A percentile compares a stretch with the other conserved stretches of the same genome.
Conservation (phyloP, 2,113 vertebrate species). For the Bubalus kerabau region DNA sequence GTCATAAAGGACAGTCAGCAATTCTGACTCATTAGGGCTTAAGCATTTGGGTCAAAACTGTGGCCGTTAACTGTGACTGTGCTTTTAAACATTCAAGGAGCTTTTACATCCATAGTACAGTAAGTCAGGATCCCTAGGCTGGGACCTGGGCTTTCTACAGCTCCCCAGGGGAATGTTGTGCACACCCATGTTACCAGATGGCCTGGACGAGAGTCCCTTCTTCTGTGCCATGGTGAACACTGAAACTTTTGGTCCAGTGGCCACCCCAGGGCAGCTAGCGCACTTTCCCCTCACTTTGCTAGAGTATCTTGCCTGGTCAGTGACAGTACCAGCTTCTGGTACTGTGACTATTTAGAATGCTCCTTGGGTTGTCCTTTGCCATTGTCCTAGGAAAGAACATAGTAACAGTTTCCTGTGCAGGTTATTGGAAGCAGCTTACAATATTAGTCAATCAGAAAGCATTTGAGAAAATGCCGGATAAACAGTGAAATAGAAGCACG, state of each 20-base stretch:
- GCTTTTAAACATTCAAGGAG: neutral
- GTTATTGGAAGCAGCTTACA: neutral
- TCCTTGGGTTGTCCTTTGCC: neutral
- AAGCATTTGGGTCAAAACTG: neutral
- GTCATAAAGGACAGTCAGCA: neutral
- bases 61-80: neutral
- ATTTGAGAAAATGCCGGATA: neutral
- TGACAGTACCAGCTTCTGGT: neutral
- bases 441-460: neutral
- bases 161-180: neutral
- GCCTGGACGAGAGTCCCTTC: neutral
- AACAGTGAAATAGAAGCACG: neutral
- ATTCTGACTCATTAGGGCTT: neutral
- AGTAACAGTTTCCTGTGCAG: neutral
- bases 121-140: neutral
- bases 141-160: neutral
- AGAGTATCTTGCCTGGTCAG: neutral
- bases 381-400: neutral
- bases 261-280: neutral
- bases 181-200: accelerated
- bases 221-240: neutral
- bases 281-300: neutral
- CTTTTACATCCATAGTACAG: neutral
- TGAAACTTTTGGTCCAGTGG: neutral
- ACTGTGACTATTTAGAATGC: neutral